Evolutionary conservation across 2,797 vertebrate genomes (phyloP).

Genomic region (Anguilla pacifica): DNA sequence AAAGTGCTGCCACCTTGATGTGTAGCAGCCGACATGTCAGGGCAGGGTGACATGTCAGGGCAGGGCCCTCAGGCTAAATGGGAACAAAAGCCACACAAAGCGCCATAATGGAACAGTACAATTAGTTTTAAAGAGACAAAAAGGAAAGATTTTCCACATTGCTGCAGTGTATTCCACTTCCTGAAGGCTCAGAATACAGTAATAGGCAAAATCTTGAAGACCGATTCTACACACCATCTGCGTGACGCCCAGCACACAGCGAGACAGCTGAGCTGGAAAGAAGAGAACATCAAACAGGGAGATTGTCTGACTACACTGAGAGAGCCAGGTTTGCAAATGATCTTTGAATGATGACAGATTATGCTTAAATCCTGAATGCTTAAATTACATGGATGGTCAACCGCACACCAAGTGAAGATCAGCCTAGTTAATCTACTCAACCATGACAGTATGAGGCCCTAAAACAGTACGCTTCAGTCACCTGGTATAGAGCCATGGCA

Average conservation of each 20-base stretch:
- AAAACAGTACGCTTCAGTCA: not conserved
- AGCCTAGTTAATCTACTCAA: not conserved
- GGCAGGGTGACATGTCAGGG: not conserved
- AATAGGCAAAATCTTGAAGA: not conserved
- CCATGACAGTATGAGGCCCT: not conserved
- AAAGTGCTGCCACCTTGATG: not conserved
- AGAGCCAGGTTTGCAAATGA: not conserved
- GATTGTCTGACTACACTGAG: not conserved
- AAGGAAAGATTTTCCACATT: not conserved
- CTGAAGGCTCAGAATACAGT: not conserved
- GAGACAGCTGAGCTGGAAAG: not conserved
- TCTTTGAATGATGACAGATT: not conserved
- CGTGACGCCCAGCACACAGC: not conserved
- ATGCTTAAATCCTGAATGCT: not conserved
- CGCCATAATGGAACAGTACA: not conserved
- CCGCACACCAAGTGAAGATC: not conserved
- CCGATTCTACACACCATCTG: not conserved
- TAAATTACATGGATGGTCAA: not conserved
- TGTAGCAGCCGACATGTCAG: not conserved
- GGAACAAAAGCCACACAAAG: not conserved
- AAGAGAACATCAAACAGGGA: not conserved
- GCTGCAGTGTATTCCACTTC: not conserved
- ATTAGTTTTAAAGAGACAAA: not conserved
- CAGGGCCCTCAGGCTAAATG: not conserved
- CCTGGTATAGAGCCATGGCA: not conserved